These are phyloP conservation scores for Pheosia tremula DNA, from an alignment of 2,888 invertebrate species.

Conservation along the genomic window DNA sequence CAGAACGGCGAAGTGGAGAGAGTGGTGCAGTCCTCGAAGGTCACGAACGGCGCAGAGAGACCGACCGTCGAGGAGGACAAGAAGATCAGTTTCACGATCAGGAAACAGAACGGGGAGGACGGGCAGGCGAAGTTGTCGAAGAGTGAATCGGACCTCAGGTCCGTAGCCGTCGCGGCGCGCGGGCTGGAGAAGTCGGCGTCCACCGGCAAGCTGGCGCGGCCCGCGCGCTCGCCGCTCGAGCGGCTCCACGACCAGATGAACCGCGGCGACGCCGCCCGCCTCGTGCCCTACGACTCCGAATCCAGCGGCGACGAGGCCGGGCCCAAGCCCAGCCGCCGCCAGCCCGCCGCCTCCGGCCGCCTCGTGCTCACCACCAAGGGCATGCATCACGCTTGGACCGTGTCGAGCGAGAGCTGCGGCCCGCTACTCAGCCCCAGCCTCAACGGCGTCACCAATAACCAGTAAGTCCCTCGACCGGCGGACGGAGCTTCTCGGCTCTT, in stretches of 20 bases:
- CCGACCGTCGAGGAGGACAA: constrained; percentile 64
- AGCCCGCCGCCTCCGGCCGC: constrained; percentile 49
- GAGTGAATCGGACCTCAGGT: constrained; percentile 63
- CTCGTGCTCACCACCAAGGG: constrained; percentile 67
- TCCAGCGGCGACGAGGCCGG: constrained; percentile 78
- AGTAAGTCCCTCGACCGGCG: constrained; percentile 50
- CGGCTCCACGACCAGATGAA: constrained; percentile 79
- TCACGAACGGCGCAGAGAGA: constrained; percentile 60
- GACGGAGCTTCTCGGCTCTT: background rate
- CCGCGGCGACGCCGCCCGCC: constrained; percentile 57
- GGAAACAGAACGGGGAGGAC: constrained; percentile 64
- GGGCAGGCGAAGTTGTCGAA: constrained; percentile 60
- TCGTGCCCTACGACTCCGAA: constrained; percentile 86
- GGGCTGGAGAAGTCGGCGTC: constrained; percentile 56
- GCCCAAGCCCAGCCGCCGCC: constrained; percentile 64
- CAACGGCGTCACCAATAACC: constrained; percentile 78
- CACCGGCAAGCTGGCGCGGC: constrained; percentile 63
- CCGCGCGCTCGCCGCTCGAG: constrained; percentile 71
- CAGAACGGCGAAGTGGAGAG: constrained; percentile 79
- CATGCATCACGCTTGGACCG: constrained; percentile 75
- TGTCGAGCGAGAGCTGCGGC: constrained; percentile 68
- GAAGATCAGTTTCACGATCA: constrained; percentile 66
- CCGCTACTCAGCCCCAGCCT: constrained; percentile 76
- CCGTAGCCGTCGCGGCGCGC: constrained; percentile 46
- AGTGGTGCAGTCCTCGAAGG: constrained; percentile 59